Conservation (phyloP, 2,888 invertebrate genomes). For the Apamea monoglypha region DNA sequence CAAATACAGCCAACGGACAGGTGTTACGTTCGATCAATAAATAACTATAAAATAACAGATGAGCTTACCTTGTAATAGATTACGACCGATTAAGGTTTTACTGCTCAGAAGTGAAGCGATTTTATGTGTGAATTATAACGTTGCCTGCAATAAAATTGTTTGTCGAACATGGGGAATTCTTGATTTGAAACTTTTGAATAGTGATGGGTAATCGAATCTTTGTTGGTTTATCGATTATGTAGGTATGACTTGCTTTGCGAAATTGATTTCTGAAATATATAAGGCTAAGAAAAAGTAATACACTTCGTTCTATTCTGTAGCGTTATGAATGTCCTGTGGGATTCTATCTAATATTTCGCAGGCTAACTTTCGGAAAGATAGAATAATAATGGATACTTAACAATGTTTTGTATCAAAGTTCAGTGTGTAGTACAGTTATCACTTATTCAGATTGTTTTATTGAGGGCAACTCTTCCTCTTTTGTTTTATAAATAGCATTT, state of each 20-base stretch:
- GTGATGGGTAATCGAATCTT: neutral
- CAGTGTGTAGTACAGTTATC: conserved; percentile 24
- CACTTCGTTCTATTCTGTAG: neutral
- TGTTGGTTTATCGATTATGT: neutral
- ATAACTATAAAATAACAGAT: conserved; percentile 38
- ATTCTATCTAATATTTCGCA: conserved; percentile 16
- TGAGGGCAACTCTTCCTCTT: conserved; percentile 54
- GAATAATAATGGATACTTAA: conserved; percentile 4
- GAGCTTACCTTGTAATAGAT: conserved; percentile 37
- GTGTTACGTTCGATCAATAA: conserved; percentile 5
- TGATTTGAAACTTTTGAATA: conserved; percentile 7
- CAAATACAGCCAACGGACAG: conserved; percentile 1
- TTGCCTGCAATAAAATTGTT: conserved; percentile 24
- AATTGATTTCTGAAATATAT: conserved; percentile 3
- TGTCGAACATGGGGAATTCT: conserved; percentile 12
- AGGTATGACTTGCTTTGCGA: neutral
- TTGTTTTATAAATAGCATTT: conserved; percentile 14
- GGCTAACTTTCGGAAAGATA: neutral
- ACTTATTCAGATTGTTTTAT: conserved; percentile 29
- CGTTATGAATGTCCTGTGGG: conserved; percentile 8
- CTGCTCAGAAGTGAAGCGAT: conserved; percentile 12
- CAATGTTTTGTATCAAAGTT: conserved; percentile 27
- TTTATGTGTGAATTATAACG: conserved; percentile 31
- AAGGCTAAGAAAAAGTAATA: neutral
- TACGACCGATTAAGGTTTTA: conserved; percentile 57